These are phyloP conservation scores for Hanleya hanleyi DNA, from an alignment of 2,888 invertebrate species.

Conservation along the genomic window DNA sequence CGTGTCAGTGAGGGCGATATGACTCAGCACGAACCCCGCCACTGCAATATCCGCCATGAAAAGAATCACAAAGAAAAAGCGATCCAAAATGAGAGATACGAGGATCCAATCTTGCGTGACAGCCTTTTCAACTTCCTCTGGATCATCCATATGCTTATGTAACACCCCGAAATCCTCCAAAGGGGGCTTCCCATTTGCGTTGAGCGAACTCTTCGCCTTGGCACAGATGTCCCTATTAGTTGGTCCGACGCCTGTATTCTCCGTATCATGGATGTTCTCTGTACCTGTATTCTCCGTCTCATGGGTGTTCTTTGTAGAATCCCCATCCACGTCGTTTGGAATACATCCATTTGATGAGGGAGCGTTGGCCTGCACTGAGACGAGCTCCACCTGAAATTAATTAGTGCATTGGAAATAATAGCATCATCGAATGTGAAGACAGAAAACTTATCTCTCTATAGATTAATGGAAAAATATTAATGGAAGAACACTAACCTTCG, in stretches of 20 bases:
- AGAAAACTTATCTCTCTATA: too few species aligned
- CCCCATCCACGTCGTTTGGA: too few species aligned
- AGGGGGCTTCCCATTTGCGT: background rate
- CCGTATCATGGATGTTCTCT: too few species aligned
- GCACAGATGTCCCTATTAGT: background rate
- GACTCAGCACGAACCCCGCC: background rate
- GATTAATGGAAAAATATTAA: too few species aligned
- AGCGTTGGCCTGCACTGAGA: too few species aligned
- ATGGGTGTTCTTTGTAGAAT: background rate
- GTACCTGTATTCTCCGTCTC: too few species aligned
- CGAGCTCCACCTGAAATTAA: too few species aligned
- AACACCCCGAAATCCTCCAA: background rate
- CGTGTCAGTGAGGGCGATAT: background rate
- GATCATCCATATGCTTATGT: background rate
- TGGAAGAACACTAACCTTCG: too few species aligned
- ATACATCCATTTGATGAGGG: too few species aligned
- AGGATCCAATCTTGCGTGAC: background rate
- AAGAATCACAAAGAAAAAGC: slow-evolving; percentile 7
- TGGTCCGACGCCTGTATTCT: background rate
- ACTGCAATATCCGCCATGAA: background rate
- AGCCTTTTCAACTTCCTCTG: background rate
- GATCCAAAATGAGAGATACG: background rate
- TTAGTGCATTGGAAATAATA: too few species aligned
- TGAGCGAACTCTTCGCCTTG: background rate
- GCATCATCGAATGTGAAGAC: too few species aligned